Base-by-base conservation (phyloP, 2,888 invertebrate genomes). In the Eueremaeus valkanovi region DNA sequence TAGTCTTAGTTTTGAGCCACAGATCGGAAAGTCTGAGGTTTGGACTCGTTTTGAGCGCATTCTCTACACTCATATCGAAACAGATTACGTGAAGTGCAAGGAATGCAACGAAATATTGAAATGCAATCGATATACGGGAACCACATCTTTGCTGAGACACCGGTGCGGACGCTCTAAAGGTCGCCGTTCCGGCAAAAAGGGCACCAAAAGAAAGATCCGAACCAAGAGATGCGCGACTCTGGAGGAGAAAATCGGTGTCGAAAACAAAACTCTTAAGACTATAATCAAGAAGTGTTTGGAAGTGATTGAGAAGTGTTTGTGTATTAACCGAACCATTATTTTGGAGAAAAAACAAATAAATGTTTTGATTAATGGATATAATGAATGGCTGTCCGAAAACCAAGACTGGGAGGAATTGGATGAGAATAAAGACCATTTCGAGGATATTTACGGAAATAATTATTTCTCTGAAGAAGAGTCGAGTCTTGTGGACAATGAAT, bases 261-360 rank as follows among this genome's bases (percentile, higher is more conserved):
- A 68, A 27, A 68, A 68, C 21, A 36, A 68, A 11, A 42, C 68
- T 9, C 68, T 68, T 36, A 36, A 68, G 27, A 40, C 24, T 24
- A 68, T 68, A n/a, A 21, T 68, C 9, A 68, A 68, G 21, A 68
- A 68, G 27, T 68, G 68, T 42, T 68, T 68, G 24, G 21, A 40
- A 68, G 24, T 68, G 21, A 68, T 68, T 36, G 68, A 68, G 3
- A 68, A 42, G 24, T 68, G 68, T 68, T 68, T 68, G 13, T 68
- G 68, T 42, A 24, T 68, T 68, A 42, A 42, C 21, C 1, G 24
- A 33, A 36, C 33, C 2, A 8, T 68, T 18, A 16, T 42, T 24
- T 21, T 42, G 16, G 68, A 68, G n/a, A 68, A 68, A 18, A 68
- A 68, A 42, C 33, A n/a, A 36, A 68, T 68, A 13, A 68, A 68